A percentile compares a stretch with the other conserved stretches of the same genome.
Evolutionary conservation across 1,140 invertebrate genomes (phyloP).

Genomic region (Zaprionus taronus): DNA sequence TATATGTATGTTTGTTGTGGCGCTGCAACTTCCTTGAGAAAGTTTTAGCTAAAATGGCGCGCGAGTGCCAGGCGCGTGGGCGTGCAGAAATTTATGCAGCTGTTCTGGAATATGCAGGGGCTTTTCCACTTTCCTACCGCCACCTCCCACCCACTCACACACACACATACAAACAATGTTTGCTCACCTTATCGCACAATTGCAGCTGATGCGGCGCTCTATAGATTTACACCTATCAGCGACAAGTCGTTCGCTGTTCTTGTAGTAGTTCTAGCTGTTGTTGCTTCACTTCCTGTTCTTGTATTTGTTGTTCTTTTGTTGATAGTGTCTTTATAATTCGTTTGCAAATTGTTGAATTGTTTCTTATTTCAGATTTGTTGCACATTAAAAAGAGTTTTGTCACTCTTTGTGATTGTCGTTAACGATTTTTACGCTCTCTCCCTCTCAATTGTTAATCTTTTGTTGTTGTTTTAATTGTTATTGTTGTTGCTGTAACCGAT

Average conservation of each 20-base stretch:
- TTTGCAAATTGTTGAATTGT: constrained; percentile 9
- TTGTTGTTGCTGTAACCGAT: constrained; percentile 17
- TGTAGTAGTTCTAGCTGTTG: constrained; percentile 34
- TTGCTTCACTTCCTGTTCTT: constrained; percentile 31
- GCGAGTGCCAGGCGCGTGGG: constrained; percentile 52
- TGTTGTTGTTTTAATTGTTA: constrained; percentile 12
- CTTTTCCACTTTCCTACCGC: not conserved
- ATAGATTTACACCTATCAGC: constrained; percentile 59
- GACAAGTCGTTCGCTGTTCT: constrained; percentile 49
- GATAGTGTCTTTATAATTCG: not conserved
- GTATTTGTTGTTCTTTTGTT: constrained; percentile 19
- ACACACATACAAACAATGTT: constrained; percentile 42
- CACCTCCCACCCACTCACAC: not conserved
- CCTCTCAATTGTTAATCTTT: not conserved
- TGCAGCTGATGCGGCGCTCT: constrained; percentile 71
- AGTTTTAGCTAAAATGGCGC: constrained; percentile 54
- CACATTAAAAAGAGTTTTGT: constrained; percentile 45
- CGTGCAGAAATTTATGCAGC: constrained; percentile 65
- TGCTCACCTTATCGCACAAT: constrained; percentile 78
- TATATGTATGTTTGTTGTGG: constrained; percentile 24
- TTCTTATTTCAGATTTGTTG: constrained; percentile 38
- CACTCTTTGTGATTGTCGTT: constrained; percentile 7
- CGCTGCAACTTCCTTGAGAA: constrained; percentile 40
- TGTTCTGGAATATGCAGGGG: constrained; percentile 54
- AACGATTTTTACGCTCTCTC: not conserved